phyloP scores from a whole-genome alignment of 2,797 vertebrate genomes.

The Rachycentron canadum region DNA sequence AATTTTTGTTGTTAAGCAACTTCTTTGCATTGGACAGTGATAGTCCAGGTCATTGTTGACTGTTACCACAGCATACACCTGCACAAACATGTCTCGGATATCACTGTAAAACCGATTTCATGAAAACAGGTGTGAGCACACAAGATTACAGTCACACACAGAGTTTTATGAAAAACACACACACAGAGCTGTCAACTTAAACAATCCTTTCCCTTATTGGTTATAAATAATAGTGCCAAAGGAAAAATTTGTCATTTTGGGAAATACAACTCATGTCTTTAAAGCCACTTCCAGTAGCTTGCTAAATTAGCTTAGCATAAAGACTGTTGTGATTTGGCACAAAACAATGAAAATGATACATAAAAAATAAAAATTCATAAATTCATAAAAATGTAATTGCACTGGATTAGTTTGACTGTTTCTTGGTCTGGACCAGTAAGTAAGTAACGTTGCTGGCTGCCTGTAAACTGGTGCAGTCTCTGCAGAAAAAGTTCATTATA shows the following conservation, averaged over 20 bases:
- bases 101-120: conserved; percentile 1
- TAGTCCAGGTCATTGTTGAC: neutral
- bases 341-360: too few species aligned
- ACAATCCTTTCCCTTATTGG: neutral
- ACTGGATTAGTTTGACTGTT: too few species aligned
- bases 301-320: neutral
- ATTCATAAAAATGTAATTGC: neutral
- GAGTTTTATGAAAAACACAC: neutral
- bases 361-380: too few species aligned
- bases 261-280: too few species aligned
- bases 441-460: too few species aligned
- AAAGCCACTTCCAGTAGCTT: neutral
- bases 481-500: too few species aligned
- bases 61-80: neutral
- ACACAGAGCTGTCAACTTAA: neutral
- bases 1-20: neutral
- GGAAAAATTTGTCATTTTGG: neutral
- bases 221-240: neutral
- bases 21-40: neutral
- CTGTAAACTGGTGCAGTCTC: too few species aligned
- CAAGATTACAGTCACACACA: conserved; percentile 13
- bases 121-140: conserved; percentile 17
- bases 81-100: conserved; percentile 25
- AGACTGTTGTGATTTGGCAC: neutral
- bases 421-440: too few species aligned